Evolutionary conservation across 2,113 vertebrate genomes (phyloP), one percentile per base, ranked within the genome.

Genomic region (Murina feae): DNA sequence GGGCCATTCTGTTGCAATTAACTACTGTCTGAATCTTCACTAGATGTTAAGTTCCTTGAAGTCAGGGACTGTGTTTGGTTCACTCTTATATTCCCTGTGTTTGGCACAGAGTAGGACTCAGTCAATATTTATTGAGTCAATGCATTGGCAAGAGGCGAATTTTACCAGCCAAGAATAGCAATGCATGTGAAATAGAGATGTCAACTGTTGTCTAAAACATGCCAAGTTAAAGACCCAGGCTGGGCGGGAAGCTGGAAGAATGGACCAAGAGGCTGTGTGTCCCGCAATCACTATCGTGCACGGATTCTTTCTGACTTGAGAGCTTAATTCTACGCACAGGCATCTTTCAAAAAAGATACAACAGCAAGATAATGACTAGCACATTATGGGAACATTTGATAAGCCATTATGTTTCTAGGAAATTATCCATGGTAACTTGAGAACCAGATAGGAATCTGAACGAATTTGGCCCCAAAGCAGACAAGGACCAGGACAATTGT

Each of bases 331-430:
- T 65, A 69, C 7, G 76, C 39, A 82, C 14, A 89, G 25, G 9
- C 39, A 9, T 91, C 86, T 95, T 93, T 91, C 8, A 11, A 42
- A 93, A 76, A 63, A 47, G n/a, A 74, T 51, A 82, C 53, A 84
- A 55, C 17, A 68, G 37, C 47, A 69, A 49, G 53, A 75, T 65
- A 86, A 93, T 47, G 49, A 68, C 74, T 82, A n/a, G 18, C 39
- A 17, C 32, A 21, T 79, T 86, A 86, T 17, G 37, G 86, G 17
- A 84, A 68, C 25, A 53, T 63, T 91, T 86, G 91, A 78, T 47
- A 68, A 66, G 6, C 63, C 39, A 74, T 91, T 66, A 53, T 85
- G 69, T 82, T 96, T 78, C 60, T 91, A 63, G 68, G 63, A 95
- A 90, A 93, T 88, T 84, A 75, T 60, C 32, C 71, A 7, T 23